Conservation (phyloP, 2,797 vertebrate species). For the Sus cebifrons region DNA sequence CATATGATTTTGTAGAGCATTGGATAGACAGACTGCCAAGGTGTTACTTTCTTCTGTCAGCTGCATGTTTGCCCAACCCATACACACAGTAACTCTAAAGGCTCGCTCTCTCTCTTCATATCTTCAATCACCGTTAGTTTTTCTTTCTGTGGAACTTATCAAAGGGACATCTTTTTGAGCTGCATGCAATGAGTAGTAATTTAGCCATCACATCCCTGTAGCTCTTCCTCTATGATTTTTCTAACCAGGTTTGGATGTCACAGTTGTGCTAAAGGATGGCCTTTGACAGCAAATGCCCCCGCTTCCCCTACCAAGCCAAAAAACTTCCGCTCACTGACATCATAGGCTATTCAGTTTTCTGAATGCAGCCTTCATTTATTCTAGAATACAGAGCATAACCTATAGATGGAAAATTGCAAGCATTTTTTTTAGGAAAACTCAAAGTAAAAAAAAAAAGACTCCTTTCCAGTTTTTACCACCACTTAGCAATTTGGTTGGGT, state of each 20-base stretch:
- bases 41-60: not conserved
- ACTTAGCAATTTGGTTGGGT: not conserved
- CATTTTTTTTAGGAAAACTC: not conserved
- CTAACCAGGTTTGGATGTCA: not conserved
- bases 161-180: not conserved
- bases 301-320: not conserved
- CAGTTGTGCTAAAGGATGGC: not conserved
- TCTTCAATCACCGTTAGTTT: not conserved
- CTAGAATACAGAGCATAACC: not conserved
- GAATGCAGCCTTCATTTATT: not conserved
- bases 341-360: not conserved
- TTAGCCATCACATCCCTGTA: not conserved
- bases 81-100: not conserved
- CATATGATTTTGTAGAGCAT: not conserved
- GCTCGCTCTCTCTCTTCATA: not conserved
- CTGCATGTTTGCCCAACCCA: not conserved
- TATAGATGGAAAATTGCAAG: not conserved
- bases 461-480: not conserved
- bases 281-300: not conserved
- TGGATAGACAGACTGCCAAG: too few relatives aligned
- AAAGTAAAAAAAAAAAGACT: not conserved
- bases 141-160: not conserved
- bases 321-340: not conserved
- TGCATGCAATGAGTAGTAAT: not conserved
- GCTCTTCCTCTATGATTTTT: not conserved